Evolutionary conservation across 2,113 vertebrate genomes (phyloP), one percentile per base, ranked within the genome.

Genomic region (Aptenodytes patagonicus): DNA sequence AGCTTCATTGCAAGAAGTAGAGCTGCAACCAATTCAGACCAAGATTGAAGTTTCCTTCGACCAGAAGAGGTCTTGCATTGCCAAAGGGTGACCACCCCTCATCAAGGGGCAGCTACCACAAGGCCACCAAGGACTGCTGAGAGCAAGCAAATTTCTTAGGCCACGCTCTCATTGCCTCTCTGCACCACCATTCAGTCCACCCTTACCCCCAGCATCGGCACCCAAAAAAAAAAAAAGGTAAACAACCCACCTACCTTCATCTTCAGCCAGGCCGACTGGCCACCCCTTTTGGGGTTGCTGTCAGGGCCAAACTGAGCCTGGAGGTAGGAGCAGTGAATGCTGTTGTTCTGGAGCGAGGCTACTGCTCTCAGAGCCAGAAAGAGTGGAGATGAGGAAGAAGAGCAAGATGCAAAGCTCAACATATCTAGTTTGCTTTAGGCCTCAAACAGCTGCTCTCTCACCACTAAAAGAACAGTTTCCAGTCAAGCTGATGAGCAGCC

Each of bases 291-390:
- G 55, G 31, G 10, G 24, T 13, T 81, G 13, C 40, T 13, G 1
- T 76, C 52, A 60, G 19, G 11, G 31, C 31, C 79, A 88, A 57
- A 40, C 15, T 17, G 47, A 92, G 42, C 62, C 75, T 71, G 1
- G 1, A 90, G 11, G 28, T 31, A 28, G 36, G 4, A 84, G 15
- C 0, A 0, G 11, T 8, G 25, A 93, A 51, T 38, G 25, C 29
- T 65, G 5, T 10, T 79, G 29, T 44, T 60, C 57, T 60, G 32
- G 38, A 86, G 15, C 1, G 6, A 83, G 17, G 16, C 25, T 57
- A 28, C 34, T 58, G 38, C 20, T 88, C n/a, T 38, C 5, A 1
- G 51, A 11, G 19, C 38, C 32, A 80, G 28, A 55, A 85, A 46
- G 25, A 55, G 11, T 12, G 5, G 13, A 88, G 31, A 77, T 66